Conservation (phyloP, 2,888 invertebrate genomes). For the Orgyia antiqua region DNA sequence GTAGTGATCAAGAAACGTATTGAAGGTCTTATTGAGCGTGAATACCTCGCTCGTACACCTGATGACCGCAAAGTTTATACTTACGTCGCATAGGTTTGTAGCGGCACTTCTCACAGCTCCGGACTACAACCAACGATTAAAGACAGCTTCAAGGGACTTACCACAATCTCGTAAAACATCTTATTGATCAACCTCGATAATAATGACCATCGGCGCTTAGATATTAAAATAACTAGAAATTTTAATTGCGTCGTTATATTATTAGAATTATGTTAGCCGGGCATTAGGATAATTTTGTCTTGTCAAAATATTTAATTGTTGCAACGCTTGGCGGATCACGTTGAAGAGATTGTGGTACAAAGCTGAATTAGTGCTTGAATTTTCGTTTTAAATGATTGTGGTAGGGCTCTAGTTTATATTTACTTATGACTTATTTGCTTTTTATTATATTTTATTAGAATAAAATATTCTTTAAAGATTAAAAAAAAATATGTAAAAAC, state of each 20-base stretch:
- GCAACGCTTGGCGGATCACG: too few species aligned
- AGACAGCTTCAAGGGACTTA: slow-evolving; percentile 22
- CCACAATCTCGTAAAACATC: not conserved
- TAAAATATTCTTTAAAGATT: slow-evolving; percentile 29
- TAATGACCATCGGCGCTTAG: too few species aligned
- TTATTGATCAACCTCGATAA: too few species aligned
- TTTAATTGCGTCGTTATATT: too few species aligned
- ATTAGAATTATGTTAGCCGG: too few species aligned
- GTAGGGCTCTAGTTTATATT: slow-evolving; percentile 26
- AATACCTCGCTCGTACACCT: slow-evolving; percentile 97
- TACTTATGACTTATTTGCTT: slow-evolving; percentile 31
- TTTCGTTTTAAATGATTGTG: too few species aligned
- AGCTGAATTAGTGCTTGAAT: too few species aligned
- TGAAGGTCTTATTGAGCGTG: slow-evolving; percentile 99
- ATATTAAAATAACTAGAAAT: too few species aligned
- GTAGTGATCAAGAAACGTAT: slow-evolving; percentile 99
- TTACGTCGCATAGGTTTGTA: slow-evolving; percentile 89
- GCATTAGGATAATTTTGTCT: too few species aligned
- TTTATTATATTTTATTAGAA: slow-evolving; percentile 27
- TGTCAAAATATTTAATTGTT: too few species aligned
- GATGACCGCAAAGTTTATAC: slow-evolving; percentile 98
- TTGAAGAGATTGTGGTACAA: too few species aligned
- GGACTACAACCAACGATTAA: slow-evolving; percentile 14
- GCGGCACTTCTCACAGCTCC: slow-evolving; percentile 22
- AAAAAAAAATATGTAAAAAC: slow-evolving; percentile 45